A percentile compares a stretch with the other conserved stretches of the same genome.
Conservation (phyloP, 2,113 vertebrate species). For the Brachionichthys hirsutus region DNA sequence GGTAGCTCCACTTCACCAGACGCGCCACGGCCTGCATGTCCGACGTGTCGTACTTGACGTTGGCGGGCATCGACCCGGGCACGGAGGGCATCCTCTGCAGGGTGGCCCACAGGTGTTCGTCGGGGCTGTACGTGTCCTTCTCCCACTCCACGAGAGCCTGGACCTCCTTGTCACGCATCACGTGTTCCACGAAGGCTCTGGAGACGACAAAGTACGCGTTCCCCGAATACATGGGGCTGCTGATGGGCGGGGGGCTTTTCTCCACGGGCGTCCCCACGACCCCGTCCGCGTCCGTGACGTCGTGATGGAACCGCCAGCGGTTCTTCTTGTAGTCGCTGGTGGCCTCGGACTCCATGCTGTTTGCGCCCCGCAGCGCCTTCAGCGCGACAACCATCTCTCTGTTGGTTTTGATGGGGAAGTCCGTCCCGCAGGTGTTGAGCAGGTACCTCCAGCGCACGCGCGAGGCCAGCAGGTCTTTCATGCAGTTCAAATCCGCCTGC, state of each 20-base stretch:
- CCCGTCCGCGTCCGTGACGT: constrained; percentile 11
- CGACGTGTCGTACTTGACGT: constrained; percentile 79
- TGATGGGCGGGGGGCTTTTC: constrained; percentile 79
- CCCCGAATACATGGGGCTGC: constrained; percentile 82
- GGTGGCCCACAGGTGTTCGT: constrained; percentile 93
- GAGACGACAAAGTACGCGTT: constrained; percentile 85
- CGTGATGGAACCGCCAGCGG: constrained; percentile 82
- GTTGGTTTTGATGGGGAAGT: constrained; percentile 95
- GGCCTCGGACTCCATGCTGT: constrained; percentile 85
- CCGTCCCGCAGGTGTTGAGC: constrained; percentile 89
- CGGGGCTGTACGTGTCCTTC: constrained; percentile 91
- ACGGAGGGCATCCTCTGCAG: constrained; percentile 82
- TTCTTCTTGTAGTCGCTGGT: constrained; percentile 59
- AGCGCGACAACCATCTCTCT: constrained; percentile 81
- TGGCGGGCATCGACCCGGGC: constrained; percentile 78
- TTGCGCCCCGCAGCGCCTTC: constrained; percentile 80
- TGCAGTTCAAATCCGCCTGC: constrained; percentile 94
- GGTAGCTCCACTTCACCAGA: constrained; percentile 83
- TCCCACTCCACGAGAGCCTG: constrained; percentile 83
- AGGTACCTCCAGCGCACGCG: constrained; percentile 84
- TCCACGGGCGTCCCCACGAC: constrained; percentile 41
- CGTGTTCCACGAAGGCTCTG: constrained; percentile 81
- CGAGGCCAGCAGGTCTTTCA: constrained; percentile 84
- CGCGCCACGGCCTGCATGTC: constrained; percentile 86
- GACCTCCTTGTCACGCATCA: constrained; percentile 68